Conservation (phyloP, 2,797 vertebrate genomes). For the Lepus townsendii region DNA sequence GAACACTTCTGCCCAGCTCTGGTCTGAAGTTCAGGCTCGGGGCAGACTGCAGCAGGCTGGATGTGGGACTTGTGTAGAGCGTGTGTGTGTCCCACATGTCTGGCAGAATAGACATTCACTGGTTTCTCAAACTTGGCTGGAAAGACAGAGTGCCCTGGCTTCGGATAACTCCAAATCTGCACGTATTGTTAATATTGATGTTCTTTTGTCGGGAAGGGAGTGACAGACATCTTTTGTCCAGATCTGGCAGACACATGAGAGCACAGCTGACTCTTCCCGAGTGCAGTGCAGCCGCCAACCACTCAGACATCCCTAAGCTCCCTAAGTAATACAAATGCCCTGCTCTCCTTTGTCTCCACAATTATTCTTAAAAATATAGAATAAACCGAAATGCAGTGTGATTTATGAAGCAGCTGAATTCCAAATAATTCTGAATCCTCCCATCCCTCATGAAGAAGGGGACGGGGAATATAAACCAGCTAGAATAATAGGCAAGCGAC, state of each 20-base stretch:
- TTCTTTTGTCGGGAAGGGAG: constrained; percentile 56
- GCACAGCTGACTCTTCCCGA: constrained; percentile 18
- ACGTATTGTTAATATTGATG: constrained; percentile 58
- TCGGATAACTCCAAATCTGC: constrained; percentile 24
- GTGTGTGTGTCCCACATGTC: constrained; percentile 57
- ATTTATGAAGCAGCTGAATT: constrained; percentile 75
- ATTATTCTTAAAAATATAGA: constrained; percentile 69
- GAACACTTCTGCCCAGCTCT: not conserved
- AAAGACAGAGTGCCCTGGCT: constrained; percentile 57
- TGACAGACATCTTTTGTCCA: constrained; percentile 76
- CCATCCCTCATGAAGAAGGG: not conserved
- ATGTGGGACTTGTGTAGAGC: constrained; percentile 17
- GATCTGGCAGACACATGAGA: constrained; percentile 61
- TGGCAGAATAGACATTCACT: constrained; percentile 60
- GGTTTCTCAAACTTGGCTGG: constrained; percentile 55
- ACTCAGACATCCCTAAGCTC: not conserved
- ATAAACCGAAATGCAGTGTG: constrained; percentile 55
- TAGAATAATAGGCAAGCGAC: not conserved
- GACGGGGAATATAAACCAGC: not conserved
- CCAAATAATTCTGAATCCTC: constrained; percentile 19
- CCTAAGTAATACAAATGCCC: constrained; percentile 72
- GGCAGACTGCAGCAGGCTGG: constrained; percentile 69
- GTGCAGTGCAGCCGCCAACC: not conserved
- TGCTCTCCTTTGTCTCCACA: constrained; percentile 65
- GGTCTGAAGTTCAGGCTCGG: constrained; percentile 65